Percentiles rank a stretch among this genome's conserved stretches.
Evolutionary conservation across 2,113 vertebrate genomes (phyloP).

Genomic region (Odocoileus hemionus): DNA sequence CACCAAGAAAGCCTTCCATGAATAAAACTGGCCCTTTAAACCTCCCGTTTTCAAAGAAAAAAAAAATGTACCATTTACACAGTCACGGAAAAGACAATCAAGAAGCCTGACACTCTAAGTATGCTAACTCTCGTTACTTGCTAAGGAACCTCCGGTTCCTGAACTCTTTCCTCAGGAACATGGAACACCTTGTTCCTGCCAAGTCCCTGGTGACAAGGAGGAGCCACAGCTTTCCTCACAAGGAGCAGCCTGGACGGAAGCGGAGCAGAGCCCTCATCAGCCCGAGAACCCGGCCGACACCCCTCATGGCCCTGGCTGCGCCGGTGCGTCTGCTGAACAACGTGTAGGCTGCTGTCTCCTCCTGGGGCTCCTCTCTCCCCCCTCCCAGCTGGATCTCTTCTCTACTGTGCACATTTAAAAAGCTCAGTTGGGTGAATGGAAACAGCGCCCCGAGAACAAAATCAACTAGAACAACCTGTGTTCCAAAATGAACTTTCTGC

Average conservation of each 20-base stretch:
- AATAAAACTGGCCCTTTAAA: background rate
- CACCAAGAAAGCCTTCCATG: background rate
- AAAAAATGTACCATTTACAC: background rate
- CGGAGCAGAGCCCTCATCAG: background rate
- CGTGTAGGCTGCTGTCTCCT: rapidly evolving
- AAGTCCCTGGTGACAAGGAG: background rate
- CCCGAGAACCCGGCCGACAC: background rate
- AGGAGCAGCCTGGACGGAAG: background rate
- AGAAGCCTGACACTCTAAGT: background rate
- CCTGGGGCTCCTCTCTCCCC: background rate
- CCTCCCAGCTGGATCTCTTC: rapidly evolving
- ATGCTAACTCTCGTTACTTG: background rate
- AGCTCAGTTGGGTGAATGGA: background rate
- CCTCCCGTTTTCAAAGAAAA: background rate
- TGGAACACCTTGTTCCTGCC: background rate
- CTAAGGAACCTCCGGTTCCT: background rate
- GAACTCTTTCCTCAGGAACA: background rate
- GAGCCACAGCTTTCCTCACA: background rate
- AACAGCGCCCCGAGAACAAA: background rate
- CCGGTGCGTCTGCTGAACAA: background rate
- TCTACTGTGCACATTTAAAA: background rate
- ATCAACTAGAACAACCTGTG: background rate
- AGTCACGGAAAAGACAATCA: background rate
- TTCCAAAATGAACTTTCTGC: background rate
- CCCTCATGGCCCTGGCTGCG: rapidly evolving